Conservation (phyloP, 2,888 invertebrate genomes). For the Noctua janthe region DNA sequence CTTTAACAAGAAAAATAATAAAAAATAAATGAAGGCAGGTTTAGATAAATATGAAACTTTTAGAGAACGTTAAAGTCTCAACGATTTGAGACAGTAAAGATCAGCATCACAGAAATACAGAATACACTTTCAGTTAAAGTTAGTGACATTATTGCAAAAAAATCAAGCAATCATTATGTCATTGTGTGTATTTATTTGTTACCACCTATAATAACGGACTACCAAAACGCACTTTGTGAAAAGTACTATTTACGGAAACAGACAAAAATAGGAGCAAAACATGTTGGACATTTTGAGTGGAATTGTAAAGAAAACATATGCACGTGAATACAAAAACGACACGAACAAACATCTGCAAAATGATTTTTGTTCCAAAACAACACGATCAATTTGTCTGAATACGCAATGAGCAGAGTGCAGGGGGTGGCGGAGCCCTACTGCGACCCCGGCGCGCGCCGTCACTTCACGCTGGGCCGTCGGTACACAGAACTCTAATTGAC, state of each 20-base stretch:
- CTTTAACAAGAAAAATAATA: not conserved
- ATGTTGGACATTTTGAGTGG: conserved; percentile 48
- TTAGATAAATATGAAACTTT: not conserved
- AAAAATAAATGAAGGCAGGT: not conserved
- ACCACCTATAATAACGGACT: not conserved
- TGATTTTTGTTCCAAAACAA: conserved; percentile 78
- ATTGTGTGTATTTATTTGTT: not conserved
- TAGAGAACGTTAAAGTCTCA: not conserved
- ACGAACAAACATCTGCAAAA: conserved; percentile 73
- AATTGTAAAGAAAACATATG: conserved; percentile 66
- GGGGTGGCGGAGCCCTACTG: conserved; percentile 67
- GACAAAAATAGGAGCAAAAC: conserved; percentile 46
- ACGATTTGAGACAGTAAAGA: not conserved
- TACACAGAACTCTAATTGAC: conserved; percentile 89
- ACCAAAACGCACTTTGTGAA: not conserved
- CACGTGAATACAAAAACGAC: conserved; percentile 67
- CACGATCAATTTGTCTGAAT: conserved; percentile 81
- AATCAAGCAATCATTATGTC: not conserved
- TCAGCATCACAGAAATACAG: not conserved
- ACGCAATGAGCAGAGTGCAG: conserved; percentile 75
- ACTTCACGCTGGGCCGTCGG: conserved; percentile 85
- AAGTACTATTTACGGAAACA: conserved; percentile 24
- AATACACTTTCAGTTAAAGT: not conserved
- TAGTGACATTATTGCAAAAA: not conserved
- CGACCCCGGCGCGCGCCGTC: conserved; percentile 75